Base-by-base conservation (phyloP, 2,888 invertebrate genomes). In the Troides oblongomaculatus region DNA sequence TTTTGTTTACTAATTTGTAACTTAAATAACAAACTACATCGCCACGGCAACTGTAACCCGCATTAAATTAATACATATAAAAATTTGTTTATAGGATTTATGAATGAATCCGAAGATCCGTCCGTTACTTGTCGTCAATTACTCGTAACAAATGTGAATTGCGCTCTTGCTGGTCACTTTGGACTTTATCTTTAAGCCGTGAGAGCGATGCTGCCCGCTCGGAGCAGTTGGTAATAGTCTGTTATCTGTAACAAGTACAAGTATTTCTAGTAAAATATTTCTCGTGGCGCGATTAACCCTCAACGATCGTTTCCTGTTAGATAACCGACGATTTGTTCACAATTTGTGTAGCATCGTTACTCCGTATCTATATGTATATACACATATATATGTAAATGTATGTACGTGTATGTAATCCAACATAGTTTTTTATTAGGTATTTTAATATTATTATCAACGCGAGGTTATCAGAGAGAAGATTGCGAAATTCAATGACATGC, bases 31-130 rank as follows among this genome's bases (percentile, higher is more conserved):
- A n/a, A 36, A 21, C 36, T 46, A 18, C 21, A 18, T 14, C 21
- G 18, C 36, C 21, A 39, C 6, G 21, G 5, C 30, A 62, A 62
- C 21, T 23, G n/a, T 39, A n/a, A 46, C 46, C 46, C 46, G 46
- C 46, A 46, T 46, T 8, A 18, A 25, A 8, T 30, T 2, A 30
- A 30, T 30, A 30, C 30, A 53, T 21, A 23, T 21, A 23, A 8
- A 36, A 66, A 59, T 66, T 66, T 23, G 61, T 21, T 62, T 39
- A 56, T 21, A 39, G 18, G 6, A 10, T 62, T 58, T 50, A 68
- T 68, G 68, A 68, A 81, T 82, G 81, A 81, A 81, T 80, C 79
- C 78, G 79, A 68, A 70, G 62, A 68, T 74, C 74, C 74, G 70
- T 74, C 77, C 76, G 74, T 78, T 71, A 75, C 75, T 74, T 75